Base-by-base conservation (phyloP, 2,797 vertebrate genomes). In the Spheniscus humboldti region DNA sequence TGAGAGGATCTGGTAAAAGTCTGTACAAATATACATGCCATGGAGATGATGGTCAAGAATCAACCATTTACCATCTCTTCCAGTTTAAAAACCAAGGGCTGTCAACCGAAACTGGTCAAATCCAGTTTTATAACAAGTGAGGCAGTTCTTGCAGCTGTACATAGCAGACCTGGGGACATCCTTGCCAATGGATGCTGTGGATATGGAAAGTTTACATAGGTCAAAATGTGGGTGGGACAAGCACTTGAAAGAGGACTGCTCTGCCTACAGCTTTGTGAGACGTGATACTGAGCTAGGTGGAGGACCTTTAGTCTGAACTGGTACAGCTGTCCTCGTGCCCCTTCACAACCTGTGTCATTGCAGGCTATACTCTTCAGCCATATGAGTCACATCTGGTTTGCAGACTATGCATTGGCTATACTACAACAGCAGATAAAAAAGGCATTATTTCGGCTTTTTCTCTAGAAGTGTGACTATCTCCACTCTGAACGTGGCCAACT, bases 101-200 rank as follows among this genome's bases (percentile, higher is more conserved):
- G 0, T 67, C 59, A 89, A 78, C 5, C 0, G 0, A 56, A 81
- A 66, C 10, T 23, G n/a, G 22, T 41, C 56, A 79, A 50, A 82
- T 60, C 8, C 69, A 90, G 48, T 55, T 89, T 33, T 41, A 2
- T 16, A 79, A 37, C 10, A 93, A 85, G 35, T 2, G 15, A 86
- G 39, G 27, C 35, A 73, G 19, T 22, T 84, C 27, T 45, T 67
- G 30, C 50, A 88, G n/a, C 39, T 45, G 17, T 24, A 78, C 8
- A 22, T 2, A 67, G 59, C 23, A 77, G 27, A 68, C 15, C 13
- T 35, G 8, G 24, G 23, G 59, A 83, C 0, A 0, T 41, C 53
- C 33, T 10, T 71, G n/a, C 8, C 2, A 3, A 87, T 18, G 28
- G 31, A 30, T 13, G 28, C 10, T 47, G 43, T 4, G 25, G 23